phyloP scores from a whole-genome alignment of 1,140 invertebrate species.

The Platyura marginata region DNA sequence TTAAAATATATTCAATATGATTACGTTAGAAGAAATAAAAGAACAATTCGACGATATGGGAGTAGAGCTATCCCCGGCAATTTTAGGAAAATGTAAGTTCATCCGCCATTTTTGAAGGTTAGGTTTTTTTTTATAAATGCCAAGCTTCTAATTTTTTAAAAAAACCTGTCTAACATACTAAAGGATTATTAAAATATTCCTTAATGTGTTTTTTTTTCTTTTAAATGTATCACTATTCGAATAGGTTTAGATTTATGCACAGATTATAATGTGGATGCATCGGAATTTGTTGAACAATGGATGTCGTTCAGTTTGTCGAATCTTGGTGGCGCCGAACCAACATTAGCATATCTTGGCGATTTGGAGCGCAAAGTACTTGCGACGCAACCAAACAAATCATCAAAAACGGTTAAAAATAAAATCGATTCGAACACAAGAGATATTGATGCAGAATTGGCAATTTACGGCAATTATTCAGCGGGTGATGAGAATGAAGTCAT shows the following conservation, averaged over 20 bases:
- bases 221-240: conserved; percentile 6
- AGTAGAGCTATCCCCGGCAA: conserved; percentile 1
- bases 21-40: neutral
- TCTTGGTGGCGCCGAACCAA: conserved; percentile 34
- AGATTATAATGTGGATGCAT: conserved; percentile 35
- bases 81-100: conserved; percentile 8
- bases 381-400: conserved; percentile 26
- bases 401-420: conserved; percentile 5
- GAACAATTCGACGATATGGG: conserved; percentile 3
- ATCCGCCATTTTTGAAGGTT: conserved; percentile 4
- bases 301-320: conserved; percentile 41
- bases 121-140: conserved; percentile 2
- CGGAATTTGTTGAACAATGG: conserved; percentile 46
- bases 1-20: too few species aligned
- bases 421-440: neutral
- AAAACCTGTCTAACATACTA: too few species aligned
- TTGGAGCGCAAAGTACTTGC: conserved; percentile 41
- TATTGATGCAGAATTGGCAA: neutral
- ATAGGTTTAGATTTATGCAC: conserved; percentile 35
- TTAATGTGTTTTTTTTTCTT: too few species aligned
- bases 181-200: too few species aligned
- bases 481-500: conserved; percentile 13
- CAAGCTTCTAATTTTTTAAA: neutral
- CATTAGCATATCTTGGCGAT: conserved; percentile 30
- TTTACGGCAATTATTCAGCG: neutral